Evolutionary conservation across 2,888 invertebrate genomes (phyloP), one percentile per base, ranked within the genome.

Genomic region (Eupithecia centaureata): DNA sequence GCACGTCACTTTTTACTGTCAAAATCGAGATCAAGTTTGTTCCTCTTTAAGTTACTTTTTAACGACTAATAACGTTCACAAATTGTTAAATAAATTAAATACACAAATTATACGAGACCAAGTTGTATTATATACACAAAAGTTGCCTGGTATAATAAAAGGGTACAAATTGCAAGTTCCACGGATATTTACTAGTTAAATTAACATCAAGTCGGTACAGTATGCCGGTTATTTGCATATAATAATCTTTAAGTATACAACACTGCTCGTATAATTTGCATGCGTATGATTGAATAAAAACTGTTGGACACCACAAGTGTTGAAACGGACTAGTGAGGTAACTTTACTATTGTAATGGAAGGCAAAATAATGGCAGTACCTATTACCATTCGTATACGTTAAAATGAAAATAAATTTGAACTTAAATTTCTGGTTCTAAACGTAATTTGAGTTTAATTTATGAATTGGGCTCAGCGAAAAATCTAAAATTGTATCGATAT

Each of bases 271-370:
- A 74, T 38, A 61, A 61, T 64, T 76, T 72, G 75, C 75, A 73
- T 75, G 75, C 68, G 65, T 74, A 78, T 79, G 79, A 81, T 81
- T 79, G 80, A 77, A 82, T 79, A 76, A 76, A 79, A 82, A 76
- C 70, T 76, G 70, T 72, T 77, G 71, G 72, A 77, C 61, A 66
- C 63, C 35, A 59, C 62, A 62, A 67, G 58, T 33, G 52, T 52
- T 59, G 51, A 27, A 13, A 22, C 22, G 42, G 18, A 54, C 22
- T 52, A 10, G 27, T 32, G n/a, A 65, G 33, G 54, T 52, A 13
- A 18, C 51, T 59, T 8, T 25, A 52, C 51, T 4, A 56, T 10
- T n/a, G 27, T 8, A 32, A 56, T 32, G 8, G 28, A 0, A 27
- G 5, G 15, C 0, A 27, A 25, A 27, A 52, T 27, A 52, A 52